Evolutionary conservation across 2,888 invertebrate species (phyloP).

Genomic region (Athalia circularis): DNA sequence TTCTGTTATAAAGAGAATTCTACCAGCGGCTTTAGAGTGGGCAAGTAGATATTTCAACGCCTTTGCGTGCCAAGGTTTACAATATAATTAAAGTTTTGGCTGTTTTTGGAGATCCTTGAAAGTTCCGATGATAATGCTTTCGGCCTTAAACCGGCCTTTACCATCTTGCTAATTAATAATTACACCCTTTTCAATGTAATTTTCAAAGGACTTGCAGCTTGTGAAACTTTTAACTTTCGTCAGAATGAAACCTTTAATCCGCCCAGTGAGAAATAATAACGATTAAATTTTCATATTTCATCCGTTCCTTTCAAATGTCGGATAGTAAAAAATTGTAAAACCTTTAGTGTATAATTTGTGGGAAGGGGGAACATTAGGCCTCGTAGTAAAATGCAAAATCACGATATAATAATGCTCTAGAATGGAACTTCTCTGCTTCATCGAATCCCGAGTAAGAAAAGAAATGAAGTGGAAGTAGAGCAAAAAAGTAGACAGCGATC

Average conservation of each 20-base stretch:
- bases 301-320: too few species aligned
- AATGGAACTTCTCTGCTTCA: too few species aligned
- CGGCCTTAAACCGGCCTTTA: not conserved
- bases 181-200: not conserved
- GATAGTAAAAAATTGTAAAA: too few species aligned
- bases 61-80: not conserved
- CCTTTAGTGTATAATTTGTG: too few species aligned
- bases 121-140: not conserved
- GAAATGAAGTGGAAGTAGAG: too few species aligned
- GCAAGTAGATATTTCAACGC: not conserved
- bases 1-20: not conserved
- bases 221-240: not conserved
- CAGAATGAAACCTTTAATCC: not conserved
- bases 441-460: too few species aligned
- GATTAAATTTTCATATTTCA: not conserved
- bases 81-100: slow-evolving; percentile 17
- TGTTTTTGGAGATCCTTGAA: not conserved
- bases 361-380: too few species aligned
- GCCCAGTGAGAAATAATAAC: not conserved
- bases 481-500: too few species aligned
- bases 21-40: not conserved
- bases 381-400: too few species aligned
- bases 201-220: not conserved
- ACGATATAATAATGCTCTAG: too few species aligned
- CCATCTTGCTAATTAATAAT: slow-evolving; percentile 10